phyloP scores from a whole-genome alignment of 2,113 vertebrate genomes.

The Panurus biarmicus region DNA sequence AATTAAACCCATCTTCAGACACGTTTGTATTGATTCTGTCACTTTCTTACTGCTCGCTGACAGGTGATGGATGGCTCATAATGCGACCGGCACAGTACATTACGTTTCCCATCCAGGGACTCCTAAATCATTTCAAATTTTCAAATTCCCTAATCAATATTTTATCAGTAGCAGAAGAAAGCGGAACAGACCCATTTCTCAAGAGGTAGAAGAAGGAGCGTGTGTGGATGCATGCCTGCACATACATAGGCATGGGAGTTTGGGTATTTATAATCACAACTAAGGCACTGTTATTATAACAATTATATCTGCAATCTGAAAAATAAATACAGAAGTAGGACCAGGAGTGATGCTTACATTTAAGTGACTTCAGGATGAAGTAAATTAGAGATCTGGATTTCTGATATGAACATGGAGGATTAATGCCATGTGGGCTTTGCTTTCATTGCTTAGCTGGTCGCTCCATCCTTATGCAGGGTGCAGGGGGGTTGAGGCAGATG shows the following conservation, averaged over 20 bases:
- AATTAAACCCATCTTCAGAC: constrained; percentile 74
- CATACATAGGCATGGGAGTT: background rate
- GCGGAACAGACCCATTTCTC: constrained; percentile 51
- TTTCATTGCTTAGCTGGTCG: fast-evolving
- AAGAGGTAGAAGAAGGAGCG: background rate
- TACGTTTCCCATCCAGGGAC: constrained; percentile 68
- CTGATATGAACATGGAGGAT: background rate
- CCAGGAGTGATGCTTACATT: background rate
- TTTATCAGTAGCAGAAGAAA: constrained; percentile 70
- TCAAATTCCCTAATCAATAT: constrained; percentile 81
- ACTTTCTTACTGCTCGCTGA: constrained; percentile 71
- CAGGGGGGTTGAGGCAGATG: background rate
- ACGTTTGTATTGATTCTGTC: constrained; percentile 77
- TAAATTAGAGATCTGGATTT: background rate
- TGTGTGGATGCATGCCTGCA: background rate
- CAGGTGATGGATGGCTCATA: constrained; percentile 76
- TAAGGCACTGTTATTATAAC: background rate
- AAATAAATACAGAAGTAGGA: background rate
- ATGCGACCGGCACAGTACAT: constrained; percentile 70
- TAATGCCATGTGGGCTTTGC: background rate
- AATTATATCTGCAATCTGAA: background rate
- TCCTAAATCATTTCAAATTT: constrained; percentile 80
- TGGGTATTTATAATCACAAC: background rate
- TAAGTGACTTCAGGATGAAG: background rate
- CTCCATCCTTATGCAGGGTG: background rate